phyloP scores from a whole-genome alignment of 1,140 invertebrate genomes.

The Tachypleus tridentatus region DNA sequence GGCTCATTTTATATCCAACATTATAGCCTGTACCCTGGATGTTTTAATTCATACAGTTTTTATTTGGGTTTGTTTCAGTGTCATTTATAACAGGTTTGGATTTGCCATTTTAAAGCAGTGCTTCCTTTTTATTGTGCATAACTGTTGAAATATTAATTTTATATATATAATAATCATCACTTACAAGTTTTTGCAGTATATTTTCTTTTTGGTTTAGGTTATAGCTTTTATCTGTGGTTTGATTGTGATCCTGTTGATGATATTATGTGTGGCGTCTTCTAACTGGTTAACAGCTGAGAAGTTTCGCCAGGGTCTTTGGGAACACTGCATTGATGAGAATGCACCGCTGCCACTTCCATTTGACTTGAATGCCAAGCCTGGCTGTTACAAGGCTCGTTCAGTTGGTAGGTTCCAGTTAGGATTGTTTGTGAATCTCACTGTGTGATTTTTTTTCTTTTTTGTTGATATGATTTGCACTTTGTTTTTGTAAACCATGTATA shows the following conservation, averaged over 20 bases:
- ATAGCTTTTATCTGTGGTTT: slow-evolving; percentile 91
- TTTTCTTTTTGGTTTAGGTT: slow-evolving; percentile 36
- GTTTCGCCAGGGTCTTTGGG: slow-evolving; percentile 83
- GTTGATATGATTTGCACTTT: too few species aligned
- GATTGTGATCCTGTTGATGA: slow-evolving; percentile 79
- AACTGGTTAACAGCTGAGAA: slow-evolving; percentile 82
- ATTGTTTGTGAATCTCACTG: too few species aligned
- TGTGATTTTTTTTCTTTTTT: too few species aligned
- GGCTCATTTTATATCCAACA: too few species aligned
- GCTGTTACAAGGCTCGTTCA: slow-evolving; percentile 66
- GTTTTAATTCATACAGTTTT: too few species aligned
- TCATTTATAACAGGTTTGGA: too few species aligned
- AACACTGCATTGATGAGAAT: slow-evolving; percentile 72
- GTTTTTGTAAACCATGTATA: too few species aligned
- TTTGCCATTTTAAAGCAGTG: too few species aligned
- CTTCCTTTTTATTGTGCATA: too few species aligned
- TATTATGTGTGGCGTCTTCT: slow-evolving; percentile 76
- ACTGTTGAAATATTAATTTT: too few species aligned
- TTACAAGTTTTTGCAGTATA: slow-evolving; percentile 39
- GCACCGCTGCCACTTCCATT: slow-evolving; percentile 71
- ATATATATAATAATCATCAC: slow-evolving; percentile 1
- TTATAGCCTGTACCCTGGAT: too few species aligned
- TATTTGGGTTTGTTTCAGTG: too few species aligned
- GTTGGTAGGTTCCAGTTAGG: slow-evolving; percentile 40
- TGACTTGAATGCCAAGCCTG: slow-evolving; percentile 52